Conservation (phyloP, 2,888 invertebrate species). For the Tuta absoluta region DNA sequence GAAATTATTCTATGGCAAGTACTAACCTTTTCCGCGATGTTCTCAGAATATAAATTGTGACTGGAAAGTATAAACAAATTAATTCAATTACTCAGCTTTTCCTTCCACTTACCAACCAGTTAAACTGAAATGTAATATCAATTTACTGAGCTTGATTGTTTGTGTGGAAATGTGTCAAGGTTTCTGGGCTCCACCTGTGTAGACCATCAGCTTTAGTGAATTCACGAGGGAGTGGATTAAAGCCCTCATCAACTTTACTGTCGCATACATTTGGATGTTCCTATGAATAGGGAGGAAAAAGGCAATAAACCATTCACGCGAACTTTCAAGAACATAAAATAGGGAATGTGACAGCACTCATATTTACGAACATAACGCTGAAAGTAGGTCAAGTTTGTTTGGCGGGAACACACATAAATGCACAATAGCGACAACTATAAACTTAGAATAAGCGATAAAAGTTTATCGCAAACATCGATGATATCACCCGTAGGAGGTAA, state of each 20-base stretch:
- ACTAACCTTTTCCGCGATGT: conserved; percentile 1
- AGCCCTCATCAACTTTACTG: neutral
- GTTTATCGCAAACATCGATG: conserved; percentile 26
- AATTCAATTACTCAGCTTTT: conserved; percentile 2
- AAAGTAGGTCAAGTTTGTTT: conserved; percentile 24
- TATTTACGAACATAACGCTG: conserved; percentile 3
- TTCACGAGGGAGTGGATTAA: neutral
- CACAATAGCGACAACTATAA: conserved; percentile 6
- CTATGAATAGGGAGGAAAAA: neutral
- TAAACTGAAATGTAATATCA: neutral
- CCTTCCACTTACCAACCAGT: neutral
- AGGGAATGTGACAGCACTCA: conserved; percentile 7
- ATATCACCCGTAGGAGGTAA: conserved; percentile 1
- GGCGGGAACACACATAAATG: conserved; percentile 1
- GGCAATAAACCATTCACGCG: conserved; percentile 6
- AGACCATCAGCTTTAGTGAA: neutral
- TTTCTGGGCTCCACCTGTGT: neutral
- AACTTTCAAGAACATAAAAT: conserved; percentile 16
- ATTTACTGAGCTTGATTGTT: neutral
- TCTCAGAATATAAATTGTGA: neutral
- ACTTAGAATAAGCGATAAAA: conserved; percentile 16
- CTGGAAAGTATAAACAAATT: neutral
- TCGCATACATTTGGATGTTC: neutral
- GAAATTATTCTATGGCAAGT: conserved; percentile 31
- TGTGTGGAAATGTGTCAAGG: conserved; percentile 18